A percentile compares a stretch with the other conserved stretches of the same genome.
These are phyloP conservation scores for Pseudolycoriella hygida DNA, from an alignment of 2,888 invertebrate genomes.

Conservation along the genomic window DNA sequence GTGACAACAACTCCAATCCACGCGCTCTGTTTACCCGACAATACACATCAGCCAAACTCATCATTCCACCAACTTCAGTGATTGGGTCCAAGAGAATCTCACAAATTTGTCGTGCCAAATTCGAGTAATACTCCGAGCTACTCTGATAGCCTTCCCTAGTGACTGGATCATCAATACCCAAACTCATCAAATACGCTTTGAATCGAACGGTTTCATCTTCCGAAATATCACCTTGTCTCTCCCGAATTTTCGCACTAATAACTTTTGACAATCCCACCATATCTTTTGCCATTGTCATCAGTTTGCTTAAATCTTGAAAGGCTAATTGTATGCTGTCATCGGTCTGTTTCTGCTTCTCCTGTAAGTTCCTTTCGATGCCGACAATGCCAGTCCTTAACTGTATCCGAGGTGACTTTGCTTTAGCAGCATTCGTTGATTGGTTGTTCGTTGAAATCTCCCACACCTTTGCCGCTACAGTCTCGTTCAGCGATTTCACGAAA, in stretches of 20 bases:
- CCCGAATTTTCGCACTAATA: constrained; percentile 83
- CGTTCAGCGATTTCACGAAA: constrained; percentile 43
- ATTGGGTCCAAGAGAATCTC: constrained; percentile 66
- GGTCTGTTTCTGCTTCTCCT: constrained; percentile 78
- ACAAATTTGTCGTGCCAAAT: constrained; percentile 72
- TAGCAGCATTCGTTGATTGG: constrained; percentile 7
- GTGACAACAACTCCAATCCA: constrained; percentile 87
- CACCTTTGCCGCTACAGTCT: constrained; percentile 40
- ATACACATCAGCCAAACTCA: constrained; percentile 92
- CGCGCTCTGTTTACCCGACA: constrained; percentile 93
- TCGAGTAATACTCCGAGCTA: constrained; percentile 67
- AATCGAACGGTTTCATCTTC: constrained; percentile 95
- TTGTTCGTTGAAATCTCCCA: constrained; percentile 38
- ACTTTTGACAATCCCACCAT: constrained; percentile 88
- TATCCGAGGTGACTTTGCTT: constrained; percentile 25
- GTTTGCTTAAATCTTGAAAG: constrained; percentile 84
- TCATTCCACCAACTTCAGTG: constrained; percentile 84
- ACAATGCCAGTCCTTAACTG: constrained; percentile 78
- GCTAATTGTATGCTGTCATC: constrained; percentile 84
- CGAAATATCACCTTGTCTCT: constrained; percentile 86
- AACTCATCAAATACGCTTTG: constrained; percentile 86
- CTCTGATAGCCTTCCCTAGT: constrained; percentile 79
- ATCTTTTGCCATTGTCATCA: constrained; percentile 94
- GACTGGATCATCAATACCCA: constrained; percentile 96
- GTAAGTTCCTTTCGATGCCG: constrained; percentile 85